Evolutionary conservation across 2,888 invertebrate genomes (phyloP), one percentile per base, ranked within the genome.

Genomic region (Sinohyriopsis cumingii): DNA sequence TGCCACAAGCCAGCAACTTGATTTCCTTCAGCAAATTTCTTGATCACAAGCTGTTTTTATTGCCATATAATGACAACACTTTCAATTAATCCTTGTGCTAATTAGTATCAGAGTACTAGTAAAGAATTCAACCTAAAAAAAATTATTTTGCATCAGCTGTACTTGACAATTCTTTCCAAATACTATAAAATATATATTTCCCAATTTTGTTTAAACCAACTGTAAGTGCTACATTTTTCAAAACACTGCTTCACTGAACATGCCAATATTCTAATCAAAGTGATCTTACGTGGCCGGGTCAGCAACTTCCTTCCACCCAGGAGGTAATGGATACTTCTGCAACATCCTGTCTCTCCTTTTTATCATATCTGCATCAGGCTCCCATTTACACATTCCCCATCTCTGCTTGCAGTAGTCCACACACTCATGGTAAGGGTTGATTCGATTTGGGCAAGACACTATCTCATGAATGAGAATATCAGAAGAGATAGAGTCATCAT

Each of bases 341-440:
- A 99, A 89, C 88, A 97, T 93, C 88, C 93, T 93, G 69, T 93
- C 93, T 84, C 96, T 94, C 79, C 92, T 93, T 71, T 94, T 93
- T 74, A 94, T 91, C 91, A 97, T 97, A 63, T 92, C 92, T 65
- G 94, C 93, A 71, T 94, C 93, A 3, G 97, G 95, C 74, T 79
- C 72, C 77, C 89, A 90, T 33, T 78, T 78, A 69, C 86, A 86
- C 71, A 85, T 74, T 5, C 89, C 90, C 80, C 84, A 90, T 53
- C 80, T 71, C 67, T 87, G 95, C 94, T 61, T 95, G 90, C 99
- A 99, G 91, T 93, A 98, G 65, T 93, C 93, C 0, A 93, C 93
- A 89, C 99, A 99, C 81, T 96, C 95, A 86, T 99, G 99, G 89
- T 94, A 96, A 69, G 96, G 94, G 87, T 99, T 99, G 85, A 93